Base-by-base conservation (phyloP, 2,113 vertebrate genomes). In the Australoheros scitulus region DNA sequence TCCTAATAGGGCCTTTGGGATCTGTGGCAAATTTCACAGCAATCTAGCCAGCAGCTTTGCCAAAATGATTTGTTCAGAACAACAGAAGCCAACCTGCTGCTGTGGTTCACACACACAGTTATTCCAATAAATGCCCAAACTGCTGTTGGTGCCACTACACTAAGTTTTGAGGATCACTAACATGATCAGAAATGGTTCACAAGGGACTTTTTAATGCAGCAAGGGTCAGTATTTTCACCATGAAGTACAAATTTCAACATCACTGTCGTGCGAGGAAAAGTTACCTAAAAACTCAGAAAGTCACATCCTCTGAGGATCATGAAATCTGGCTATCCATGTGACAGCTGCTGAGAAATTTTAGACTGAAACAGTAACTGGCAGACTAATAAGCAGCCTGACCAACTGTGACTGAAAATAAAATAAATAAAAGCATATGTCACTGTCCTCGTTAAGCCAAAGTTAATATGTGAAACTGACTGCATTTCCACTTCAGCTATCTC, bases 11-110 rank as follows among this genome's bases (percentile, higher is more conserved):
- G 34, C 47, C 26, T 56, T 74, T 36, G 47, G 11, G 47, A 56
- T 74, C 70, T 34, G 26, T 74, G 50, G 74, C n/a, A 76, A 38
- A 38, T 76, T 59, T 59, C 55, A 76, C 56, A 76, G n/a, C 55
- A 76, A 59, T 57, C 72, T 76, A 58, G 0, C n/a, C 1, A 1
- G 47, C 64, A 70, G 65, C 24, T 70, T 70, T 70, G 24, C 10
- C 43, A 50, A 29, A 70, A 50, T 29, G 22, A 11, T 29, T 50
- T 20, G 43, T 9, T 50, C 41, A 29, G 15, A 70, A 29, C 15
- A 8, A 70, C 64, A 70, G 41, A 70, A 17, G 3, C 64, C 15
- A 70, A 70, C 41, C 41, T 70, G 17, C 41, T 29, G 36, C 36
- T 22, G 1, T 0, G 9, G 41, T 24, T 13, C 47, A 50, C 5